Evolutionary conservation across 2,888 invertebrate species (phyloP), one percentile per base, ranked within the genome.

Genomic region (Chrysina gloriosa): DNA sequence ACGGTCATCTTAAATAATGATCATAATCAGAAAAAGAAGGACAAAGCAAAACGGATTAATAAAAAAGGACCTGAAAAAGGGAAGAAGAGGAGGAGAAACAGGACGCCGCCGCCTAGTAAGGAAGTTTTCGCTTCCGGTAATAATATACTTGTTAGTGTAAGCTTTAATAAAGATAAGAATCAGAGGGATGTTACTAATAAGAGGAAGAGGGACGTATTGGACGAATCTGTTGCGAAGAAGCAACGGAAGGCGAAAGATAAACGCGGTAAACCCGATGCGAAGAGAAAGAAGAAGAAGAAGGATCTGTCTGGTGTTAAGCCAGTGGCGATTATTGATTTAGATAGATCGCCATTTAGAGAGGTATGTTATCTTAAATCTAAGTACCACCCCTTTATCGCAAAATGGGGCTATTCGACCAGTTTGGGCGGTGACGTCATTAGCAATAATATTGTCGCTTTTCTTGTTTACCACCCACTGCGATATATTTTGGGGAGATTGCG

Each of bases 121-220:
- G 95, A 95, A 84, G 94, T 96, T 2, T 96, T 95, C 81, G 94
- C 96, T 0, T 95, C 95, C 7, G 96, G 96, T 2, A 94, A 96
- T 83, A 96, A 95, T 81, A 96, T 96, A 77, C 87, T 96, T 71
- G 95, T 96, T 7, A 95, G 95, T 83, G 94, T 96, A 14, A 95
- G 94, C 82, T 96, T 96, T 83, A 92, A 92, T 80, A 93, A 93
- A 75, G 88, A 88, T 73, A 86, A 82, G 64, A 65, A 58, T 21
- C 65, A 70, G n/a, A 61, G 66, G 34, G 65, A 68, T 36, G 64
- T 67, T 2, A 52, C 56, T 7, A 58, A 58, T 9, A 67, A 69
- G 31, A 50, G 63, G 2, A 70, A 66, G 34, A 61, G 70, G 75
- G 56, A 73, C 76, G 14, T 77, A 78, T 16, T 75, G 65, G 70